Evolutionary conservation across 2,888 invertebrate species (phyloP).

Genomic region (Ichneumoninae sp.): DNA sequence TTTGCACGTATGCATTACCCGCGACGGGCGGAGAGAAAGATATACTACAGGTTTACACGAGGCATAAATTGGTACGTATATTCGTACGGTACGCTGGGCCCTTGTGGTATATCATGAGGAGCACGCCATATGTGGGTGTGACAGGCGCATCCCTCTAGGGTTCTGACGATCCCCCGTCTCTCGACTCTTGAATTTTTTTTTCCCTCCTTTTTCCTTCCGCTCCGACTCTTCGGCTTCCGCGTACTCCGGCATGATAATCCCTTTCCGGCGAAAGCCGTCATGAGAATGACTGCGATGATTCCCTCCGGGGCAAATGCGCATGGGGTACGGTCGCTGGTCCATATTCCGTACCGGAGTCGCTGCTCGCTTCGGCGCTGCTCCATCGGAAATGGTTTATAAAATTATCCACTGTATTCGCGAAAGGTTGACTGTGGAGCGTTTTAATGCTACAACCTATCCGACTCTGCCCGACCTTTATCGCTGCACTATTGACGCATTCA

Average conservation of each 20-base stretch:
- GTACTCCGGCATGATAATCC: conserved; percentile 49
- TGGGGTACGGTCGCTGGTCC: not conserved
- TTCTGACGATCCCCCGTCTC: conserved; percentile 61
- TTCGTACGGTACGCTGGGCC: conserved; percentile 47
- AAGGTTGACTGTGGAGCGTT: not conserved
- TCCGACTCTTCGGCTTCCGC: conserved; percentile 16
- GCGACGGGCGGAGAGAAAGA: conserved; percentile 28
- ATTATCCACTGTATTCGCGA: not conserved
- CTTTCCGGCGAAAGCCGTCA: conserved; percentile 52
- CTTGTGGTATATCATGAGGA: conserved; percentile 69
- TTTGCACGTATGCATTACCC: conserved; percentile 32
- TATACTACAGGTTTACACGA: conserved; percentile 20
- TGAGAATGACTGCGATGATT: conserved; percentile 58
- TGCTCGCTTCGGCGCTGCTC: not conserved
- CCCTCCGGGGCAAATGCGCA: conserved; percentile 26
- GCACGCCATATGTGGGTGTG: conserved; percentile 82
- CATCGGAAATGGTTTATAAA: conserved; percentile 6
- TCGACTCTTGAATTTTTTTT: conserved; percentile 46
- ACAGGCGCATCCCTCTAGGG: conserved; percentile 65
- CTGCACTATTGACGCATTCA: not conserved
- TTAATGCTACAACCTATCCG: not conserved
- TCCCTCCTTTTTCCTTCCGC: conserved; percentile 39
- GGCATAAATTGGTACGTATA: conserved; percentile 46
- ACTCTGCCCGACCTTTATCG: not conserved
- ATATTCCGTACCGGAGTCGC: conserved; percentile 6